phyloP scores from a whole-genome alignment of 1,140 invertebrate genomes.

The Cheumatopsyche charites region DNA sequence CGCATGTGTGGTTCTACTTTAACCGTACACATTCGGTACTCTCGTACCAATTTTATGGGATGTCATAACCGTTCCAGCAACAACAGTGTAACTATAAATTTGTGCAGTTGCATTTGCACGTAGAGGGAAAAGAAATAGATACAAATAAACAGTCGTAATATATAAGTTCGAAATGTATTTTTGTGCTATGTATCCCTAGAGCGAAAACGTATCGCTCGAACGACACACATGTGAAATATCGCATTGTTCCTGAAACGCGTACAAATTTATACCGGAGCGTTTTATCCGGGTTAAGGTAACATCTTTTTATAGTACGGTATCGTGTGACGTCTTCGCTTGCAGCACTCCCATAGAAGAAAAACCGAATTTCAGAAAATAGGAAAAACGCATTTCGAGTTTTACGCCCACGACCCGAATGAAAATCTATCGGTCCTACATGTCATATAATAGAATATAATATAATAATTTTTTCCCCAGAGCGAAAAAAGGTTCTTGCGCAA shows the following conservation, averaged over 20 bases:
- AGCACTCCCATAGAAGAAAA: too few species aligned
- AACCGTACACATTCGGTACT: constrained; percentile 17
- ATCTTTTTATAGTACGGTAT: too few species aligned
- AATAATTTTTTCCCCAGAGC: too few species aligned
- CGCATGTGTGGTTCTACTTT: background rate
- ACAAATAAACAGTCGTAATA: background rate
- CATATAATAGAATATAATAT: too few species aligned
- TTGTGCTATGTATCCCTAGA: background rate
- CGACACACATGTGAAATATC: constrained; percentile 17
- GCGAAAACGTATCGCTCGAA: constrained; percentile 7
- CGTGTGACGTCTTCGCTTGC: too few species aligned
- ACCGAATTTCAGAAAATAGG: too few species aligned
- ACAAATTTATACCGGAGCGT: background rate
- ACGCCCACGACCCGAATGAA: too few species aligned
- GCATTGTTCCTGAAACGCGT: constrained; percentile 17
- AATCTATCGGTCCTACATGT: too few species aligned
- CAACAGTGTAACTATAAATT: constrained; percentile 40
- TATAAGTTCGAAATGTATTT: background rate
- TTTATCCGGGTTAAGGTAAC: too few species aligned
- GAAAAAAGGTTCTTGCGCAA: background rate
- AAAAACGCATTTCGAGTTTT: too few species aligned
- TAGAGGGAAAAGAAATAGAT: too few species aligned
- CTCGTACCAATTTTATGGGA: constrained; percentile 40
- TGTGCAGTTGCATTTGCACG: constrained; percentile 33
- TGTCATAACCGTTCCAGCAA: constrained; percentile 44